These are phyloP conservation scores for Poeciliopsis turneri DNA, from an alignment of 2,797 vertebrate genomes.

Conservation along the genomic window DNA sequence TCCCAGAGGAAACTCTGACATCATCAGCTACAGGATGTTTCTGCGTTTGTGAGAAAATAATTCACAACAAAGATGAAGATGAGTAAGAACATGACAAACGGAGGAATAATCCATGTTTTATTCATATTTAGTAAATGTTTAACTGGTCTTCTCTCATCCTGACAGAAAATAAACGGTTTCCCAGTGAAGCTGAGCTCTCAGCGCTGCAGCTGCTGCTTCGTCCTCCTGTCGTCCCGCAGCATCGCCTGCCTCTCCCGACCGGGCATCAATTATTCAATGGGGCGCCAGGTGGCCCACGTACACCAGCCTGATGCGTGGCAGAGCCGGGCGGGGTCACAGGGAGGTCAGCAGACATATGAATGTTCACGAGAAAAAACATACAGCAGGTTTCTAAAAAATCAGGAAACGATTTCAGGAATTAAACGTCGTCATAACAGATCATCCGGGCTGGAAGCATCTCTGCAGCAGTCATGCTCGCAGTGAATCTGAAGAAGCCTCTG, in stretches of 20 bases:
- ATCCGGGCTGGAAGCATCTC: neutral
- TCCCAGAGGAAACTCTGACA: no score
- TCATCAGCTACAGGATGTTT: neutral
- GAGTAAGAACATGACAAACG: neutral
- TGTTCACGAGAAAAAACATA: neutral
- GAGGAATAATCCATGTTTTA: neutral
- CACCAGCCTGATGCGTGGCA: constrained; percentile 25
- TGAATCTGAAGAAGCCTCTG: no score
- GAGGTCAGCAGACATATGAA: constrained; percentile 7
- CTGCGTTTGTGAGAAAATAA: neutral
- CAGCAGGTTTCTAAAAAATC: neutral
- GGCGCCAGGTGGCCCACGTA: constrained; percentile 65
- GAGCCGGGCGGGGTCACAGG: constrained; percentile 1
- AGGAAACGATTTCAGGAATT: no score
- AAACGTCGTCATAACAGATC: no score
- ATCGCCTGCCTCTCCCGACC: constrained; percentile 23
- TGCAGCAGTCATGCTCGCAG: no score
- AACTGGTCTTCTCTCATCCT: neutral
- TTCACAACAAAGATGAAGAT: neutral
- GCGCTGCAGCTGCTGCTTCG: neutral
- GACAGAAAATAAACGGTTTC: neutral
- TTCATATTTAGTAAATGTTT: neutral
- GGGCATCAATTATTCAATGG: constrained; percentile 65
- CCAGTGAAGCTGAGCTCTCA: neutral
- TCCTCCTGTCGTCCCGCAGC: constrained; percentile 1